Conservation (phyloP, 2,113 vertebrate species). For the Chelonoidis abingdonii region DNA sequence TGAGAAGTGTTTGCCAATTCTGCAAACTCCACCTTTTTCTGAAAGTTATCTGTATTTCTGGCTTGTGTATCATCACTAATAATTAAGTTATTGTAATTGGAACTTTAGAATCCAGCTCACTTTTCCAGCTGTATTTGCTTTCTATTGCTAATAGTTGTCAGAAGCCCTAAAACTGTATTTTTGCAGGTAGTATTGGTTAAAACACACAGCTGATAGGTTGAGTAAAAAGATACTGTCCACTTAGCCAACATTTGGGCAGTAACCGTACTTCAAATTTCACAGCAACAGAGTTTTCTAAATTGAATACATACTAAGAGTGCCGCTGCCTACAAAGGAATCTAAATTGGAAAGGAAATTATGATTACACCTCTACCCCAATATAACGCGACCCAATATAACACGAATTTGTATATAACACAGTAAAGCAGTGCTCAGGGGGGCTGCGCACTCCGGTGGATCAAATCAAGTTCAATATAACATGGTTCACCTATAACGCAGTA, state of each 20-base stretch:
- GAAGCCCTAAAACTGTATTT: background rate
- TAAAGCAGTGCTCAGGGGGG: no score
- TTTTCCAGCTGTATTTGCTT: background rate
- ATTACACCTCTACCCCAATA: background rate
- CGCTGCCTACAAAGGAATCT: background rate
- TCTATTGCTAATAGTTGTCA: background rate
- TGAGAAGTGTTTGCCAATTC: background rate
- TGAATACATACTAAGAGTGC: background rate
- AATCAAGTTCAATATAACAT: no score
- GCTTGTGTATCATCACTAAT: background rate
- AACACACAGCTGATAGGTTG: background rate
- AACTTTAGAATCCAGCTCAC: background rate
- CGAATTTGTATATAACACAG: no score
- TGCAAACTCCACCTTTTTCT: background rate
- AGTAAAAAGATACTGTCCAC: constrained; percentile 3
- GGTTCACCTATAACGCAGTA: no score
- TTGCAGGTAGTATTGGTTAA: background rate
- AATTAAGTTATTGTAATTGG: background rate
- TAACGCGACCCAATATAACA: no score
- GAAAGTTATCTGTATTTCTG: background rate
- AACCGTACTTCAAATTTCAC: background rate
- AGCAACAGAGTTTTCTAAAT: constrained; percentile 1
- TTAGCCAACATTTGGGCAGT: constrained; percentile 21
- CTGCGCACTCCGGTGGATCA: no score
- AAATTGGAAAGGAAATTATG: background rate